Conservation (phyloP, 1,140 invertebrate genomes). For the Trinorchestia longiramus region DNA sequence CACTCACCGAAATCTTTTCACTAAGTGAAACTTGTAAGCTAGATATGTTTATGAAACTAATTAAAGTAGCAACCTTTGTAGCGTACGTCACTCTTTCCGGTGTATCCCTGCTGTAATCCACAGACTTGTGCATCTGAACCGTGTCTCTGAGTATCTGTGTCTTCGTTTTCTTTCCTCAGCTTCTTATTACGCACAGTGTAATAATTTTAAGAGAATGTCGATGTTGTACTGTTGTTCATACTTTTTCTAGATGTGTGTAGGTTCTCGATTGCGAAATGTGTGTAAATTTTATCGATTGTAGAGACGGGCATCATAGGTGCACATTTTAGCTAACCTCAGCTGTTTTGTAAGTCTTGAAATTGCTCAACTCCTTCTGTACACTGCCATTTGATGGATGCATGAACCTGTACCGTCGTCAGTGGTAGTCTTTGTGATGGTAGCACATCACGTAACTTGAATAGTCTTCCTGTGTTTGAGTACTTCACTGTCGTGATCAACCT, state of each 20-base stretch:
- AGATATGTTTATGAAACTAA: not conserved
- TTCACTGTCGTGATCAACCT: not conserved
- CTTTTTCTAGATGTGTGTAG: not conserved
- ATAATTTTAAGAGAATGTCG: slow-evolving; percentile 27
- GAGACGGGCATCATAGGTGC: not conserved
- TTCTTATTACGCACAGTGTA: not conserved
- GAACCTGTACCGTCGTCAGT: not conserved
- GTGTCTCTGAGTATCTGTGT: not conserved
- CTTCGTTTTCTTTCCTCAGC: not conserved
- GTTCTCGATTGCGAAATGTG: not conserved
- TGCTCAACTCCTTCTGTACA: not conserved
- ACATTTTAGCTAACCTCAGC: not conserved
- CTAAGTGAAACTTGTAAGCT: not conserved
- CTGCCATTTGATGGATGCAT: not conserved
- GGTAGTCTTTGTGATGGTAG: not conserved
- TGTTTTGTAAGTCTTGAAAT: not conserved
- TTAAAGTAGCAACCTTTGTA: not conserved
- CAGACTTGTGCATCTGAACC: not conserved
- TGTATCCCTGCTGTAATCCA: not conserved
- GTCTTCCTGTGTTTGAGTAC: not conserved
- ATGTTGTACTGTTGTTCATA: slow-evolving; percentile 28
- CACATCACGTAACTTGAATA: not conserved
- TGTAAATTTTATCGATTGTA: not conserved
- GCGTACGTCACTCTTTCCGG: not conserved
- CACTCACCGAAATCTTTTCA: not conserved